Conservation (phyloP, 1,140 invertebrate species). For the Drosophila novamexicana region DNA sequence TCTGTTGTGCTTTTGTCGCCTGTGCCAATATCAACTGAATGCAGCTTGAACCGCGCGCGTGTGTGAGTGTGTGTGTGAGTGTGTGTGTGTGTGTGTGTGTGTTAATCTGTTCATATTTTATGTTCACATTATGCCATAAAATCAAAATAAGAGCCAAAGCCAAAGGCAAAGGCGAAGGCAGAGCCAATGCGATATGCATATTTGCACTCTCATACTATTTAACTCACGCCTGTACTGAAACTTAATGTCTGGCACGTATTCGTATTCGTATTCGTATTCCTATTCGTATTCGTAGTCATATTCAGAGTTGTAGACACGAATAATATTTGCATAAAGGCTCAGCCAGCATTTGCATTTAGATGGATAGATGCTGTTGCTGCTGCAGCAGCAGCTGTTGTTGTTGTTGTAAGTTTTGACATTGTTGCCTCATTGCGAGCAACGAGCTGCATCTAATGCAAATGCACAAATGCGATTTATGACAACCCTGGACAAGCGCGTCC, state of each 20-base stretch:
- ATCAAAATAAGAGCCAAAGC: conserved; percentile 62
- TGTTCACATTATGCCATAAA: conserved; percentile 65
- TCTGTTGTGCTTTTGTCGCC: conserved; percentile 38
- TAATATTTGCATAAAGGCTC: conserved; percentile 72
- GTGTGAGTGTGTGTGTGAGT: neutral
- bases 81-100: conserved; percentile 20
- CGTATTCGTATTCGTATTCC: conserved; percentile 9
- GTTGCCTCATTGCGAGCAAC: conserved; percentile 71
- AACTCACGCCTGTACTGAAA: conserved; percentile 6
- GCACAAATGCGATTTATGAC: conserved; percentile 81
- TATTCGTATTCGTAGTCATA: conserved; percentile 30
- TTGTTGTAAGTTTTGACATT: conserved; percentile 67
- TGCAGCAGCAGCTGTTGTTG: conserved; percentile 4
- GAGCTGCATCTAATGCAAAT: conserved; percentile 76
- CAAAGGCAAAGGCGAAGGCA: conserved; percentile 23
- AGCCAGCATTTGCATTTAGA: conserved; percentile 62
- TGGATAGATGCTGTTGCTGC: conserved; percentile 37
- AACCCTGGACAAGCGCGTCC: conserved; percentile 32
- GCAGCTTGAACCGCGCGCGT: neutral
- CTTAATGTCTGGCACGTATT: conserved; percentile 1
- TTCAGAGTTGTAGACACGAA: conserved; percentile 40
- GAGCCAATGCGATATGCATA: conserved; percentile 36
- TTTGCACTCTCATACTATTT: neutral
- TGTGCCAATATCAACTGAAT: conserved; percentile 8
- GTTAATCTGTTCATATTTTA: conserved; percentile 72